phyloP scores from a whole-genome alignment of 2,113 vertebrate genomes.

The Pteropus alecto region DNA sequence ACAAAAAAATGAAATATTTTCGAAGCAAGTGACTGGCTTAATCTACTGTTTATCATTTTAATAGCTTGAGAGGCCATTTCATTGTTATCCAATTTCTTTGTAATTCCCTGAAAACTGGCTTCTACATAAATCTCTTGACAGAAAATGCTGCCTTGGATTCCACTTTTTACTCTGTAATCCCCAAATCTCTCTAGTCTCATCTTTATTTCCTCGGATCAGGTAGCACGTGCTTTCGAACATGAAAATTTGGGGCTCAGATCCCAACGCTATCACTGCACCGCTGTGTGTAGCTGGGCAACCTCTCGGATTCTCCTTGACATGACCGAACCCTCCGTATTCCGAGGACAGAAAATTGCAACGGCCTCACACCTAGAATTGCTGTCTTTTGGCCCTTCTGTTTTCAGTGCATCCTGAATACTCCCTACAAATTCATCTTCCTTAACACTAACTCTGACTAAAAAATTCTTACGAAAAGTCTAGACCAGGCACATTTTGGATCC shows the following conservation, averaged over 20 bases:
- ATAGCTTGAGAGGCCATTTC: not conserved
- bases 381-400: not conserved
- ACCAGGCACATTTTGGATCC: not conserved
- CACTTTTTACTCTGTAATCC: not conserved
- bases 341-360: not conserved
- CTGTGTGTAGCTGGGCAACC: not conserved
- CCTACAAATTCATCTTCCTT: not conserved
- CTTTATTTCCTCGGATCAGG: not conserved
- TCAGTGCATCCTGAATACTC: not conserved
- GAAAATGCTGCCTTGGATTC: not conserved
- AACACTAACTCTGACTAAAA: not conserved
- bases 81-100: not conserved
- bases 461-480: not conserved
- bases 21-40: not conserved
- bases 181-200: not conserved
- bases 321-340: not conserved
- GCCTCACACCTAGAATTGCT: not conserved
- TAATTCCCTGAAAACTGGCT: not conserved
- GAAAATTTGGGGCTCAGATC: not conserved
- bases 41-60: not conserved
- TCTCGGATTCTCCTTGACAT: not conserved
- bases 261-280: accelerated
- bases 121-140: not conserved
- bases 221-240: not conserved
- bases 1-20: not conserved